Conservation (phyloP, 1,140 invertebrate species). For the Pseudomyrmex concolor region DNA sequence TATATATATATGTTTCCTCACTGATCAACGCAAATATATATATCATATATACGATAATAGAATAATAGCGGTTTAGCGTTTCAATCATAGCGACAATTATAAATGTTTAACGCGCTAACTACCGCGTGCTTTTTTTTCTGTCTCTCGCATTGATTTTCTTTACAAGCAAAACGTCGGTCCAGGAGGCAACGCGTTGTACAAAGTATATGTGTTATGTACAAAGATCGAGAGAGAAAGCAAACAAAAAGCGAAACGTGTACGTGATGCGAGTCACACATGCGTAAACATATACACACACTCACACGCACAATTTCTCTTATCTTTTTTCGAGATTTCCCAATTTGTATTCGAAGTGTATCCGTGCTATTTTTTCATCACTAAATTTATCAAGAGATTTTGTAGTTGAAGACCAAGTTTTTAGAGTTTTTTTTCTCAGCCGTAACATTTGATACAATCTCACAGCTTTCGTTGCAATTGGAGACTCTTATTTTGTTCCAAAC, state of each 20-base stretch:
- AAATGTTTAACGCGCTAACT: constrained; percentile 67
- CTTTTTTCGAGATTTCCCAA: no score
- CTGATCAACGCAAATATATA: constrained; percentile 74
- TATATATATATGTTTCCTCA: constrained; percentile 64
- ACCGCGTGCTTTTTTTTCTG: constrained; percentile 31
- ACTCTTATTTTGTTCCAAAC: no score
- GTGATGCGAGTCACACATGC: background rate
- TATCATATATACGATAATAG: constrained; percentile 48
- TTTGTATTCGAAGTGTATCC: no score
- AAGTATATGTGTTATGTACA: background rate
- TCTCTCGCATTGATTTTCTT: constrained; percentile 41
- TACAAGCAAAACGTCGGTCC: constrained; percentile 46
- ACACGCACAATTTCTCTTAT: no score
- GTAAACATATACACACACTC: no score
- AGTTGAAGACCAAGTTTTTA: no score
- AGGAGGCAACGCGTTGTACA: background rate
- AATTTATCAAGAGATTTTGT: no score
- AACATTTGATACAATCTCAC: no score
- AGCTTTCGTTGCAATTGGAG: no score
- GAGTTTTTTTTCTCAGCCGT: no score
- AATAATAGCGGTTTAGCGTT: constrained; percentile 59
- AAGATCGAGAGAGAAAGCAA: background rate
- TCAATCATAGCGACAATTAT: constrained; percentile 65
- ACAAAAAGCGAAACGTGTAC: background rate
- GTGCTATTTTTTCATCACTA: no score